Conservation (phyloP, 2,797 vertebrate species). For the Myotis daubentonii region DNA sequence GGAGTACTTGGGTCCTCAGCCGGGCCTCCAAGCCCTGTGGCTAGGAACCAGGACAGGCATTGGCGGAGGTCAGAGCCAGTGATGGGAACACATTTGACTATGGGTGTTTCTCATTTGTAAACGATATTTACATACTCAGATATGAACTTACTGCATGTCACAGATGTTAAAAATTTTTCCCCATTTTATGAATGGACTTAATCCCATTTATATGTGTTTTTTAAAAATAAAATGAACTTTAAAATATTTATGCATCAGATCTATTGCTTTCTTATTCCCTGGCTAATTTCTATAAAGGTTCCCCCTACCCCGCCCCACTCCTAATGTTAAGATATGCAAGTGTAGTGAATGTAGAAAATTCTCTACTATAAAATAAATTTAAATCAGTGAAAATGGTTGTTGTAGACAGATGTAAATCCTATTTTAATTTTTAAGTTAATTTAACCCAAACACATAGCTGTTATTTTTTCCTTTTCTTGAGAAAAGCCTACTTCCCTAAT, state of each 20-base stretch:
- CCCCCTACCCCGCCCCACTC: background rate
- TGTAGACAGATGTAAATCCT: background rate
- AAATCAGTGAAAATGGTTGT: background rate
- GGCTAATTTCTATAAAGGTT: background rate
- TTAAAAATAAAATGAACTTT: slow-evolving; percentile 32
- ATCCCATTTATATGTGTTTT: background rate
- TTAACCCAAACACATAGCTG: background rate
- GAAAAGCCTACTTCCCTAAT: background rate
- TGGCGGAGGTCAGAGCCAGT: background rate
- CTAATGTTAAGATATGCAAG: background rate
- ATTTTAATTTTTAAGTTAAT: slow-evolving; percentile 48
- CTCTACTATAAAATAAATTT: background rate
- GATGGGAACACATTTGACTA: background rate
- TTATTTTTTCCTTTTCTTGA: background rate
- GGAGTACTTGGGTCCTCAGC: background rate
- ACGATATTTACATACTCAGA: background rate
- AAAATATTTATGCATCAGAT: slow-evolving; percentile 10
- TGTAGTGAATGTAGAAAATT: background rate
- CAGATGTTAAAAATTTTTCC: background rate
- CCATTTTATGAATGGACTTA: slow-evolving; percentile 3
- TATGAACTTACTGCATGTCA: background rate
- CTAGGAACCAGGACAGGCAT: background rate
- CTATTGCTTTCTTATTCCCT: background rate
- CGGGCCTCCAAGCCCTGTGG: background rate
- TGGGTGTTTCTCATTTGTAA: background rate